Evolutionary conservation across 1,140 invertebrate species (phyloP), one percentile per base, ranked within the genome.

Genomic region (Helicoverpa armigera): DNA sequence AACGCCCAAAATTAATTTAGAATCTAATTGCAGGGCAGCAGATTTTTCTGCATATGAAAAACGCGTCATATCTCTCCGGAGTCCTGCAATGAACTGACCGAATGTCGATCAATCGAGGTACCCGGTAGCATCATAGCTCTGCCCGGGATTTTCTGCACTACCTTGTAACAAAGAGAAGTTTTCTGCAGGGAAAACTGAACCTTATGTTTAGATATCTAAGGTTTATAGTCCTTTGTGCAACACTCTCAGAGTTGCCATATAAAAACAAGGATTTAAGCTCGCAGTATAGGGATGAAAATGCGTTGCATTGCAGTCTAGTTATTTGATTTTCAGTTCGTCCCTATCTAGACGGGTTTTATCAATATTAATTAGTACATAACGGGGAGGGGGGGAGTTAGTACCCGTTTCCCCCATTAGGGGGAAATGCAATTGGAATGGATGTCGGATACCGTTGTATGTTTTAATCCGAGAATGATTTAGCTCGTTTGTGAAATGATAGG

Each of bases 261-360:
- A 12, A 54, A 65, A 72, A 72, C 18, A 54, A 53, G 43, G 69
- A 54, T 54, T 54, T 72, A 54, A 72, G 51, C 51, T 54, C 10
- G 29, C 50, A 31, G 23, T 31, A 54, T 72, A 72, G 23, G 51
- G 69, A 54, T 72, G 69, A 72, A 72, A 72, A 31, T 69, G 65
- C 65, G 51, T 72, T 72, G 69, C 35, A 29, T 31, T 53, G 69
- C 51, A 54, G 48, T 51, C 14, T 72, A 31, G 69, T 69, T 69
- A 48, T 69, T 69, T 51, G 69, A 72, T 48, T 54, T 72, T 51
- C 69, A 54, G 69, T 4, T 51, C 18, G 12, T 72, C 18, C 29
- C 23, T 56, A 48, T 54, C 51, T 56, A 72, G 69, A 72, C 69
- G 69, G 69, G 18, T 72, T 72, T 18, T 72, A 72, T 31, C 69